Conservation (phyloP, 1,140 invertebrate genomes). For the Theocolax elegans region DNA sequence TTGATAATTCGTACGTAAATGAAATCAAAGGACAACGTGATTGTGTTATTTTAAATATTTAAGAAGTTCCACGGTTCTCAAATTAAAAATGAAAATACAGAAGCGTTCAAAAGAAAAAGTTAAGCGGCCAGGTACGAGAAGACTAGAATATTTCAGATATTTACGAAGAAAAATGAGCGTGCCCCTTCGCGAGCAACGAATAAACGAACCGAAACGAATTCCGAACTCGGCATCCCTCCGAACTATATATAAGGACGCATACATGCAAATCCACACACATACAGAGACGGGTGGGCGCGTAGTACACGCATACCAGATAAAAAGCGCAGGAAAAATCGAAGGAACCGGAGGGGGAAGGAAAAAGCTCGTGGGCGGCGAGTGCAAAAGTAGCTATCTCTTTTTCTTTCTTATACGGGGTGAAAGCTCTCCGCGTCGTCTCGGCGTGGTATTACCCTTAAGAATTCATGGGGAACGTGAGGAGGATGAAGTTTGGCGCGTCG, state of each 20-base stretch:
- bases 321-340: not conserved
- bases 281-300: too few species aligned
- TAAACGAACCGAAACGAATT: slow-evolving; percentile 9
- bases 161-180: not conserved
- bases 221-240: not conserved
- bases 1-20: too few species aligned
- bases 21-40: too few species aligned
- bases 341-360: not conserved
- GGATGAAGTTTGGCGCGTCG: slow-evolving; percentile 51
- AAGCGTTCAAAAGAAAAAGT: not conserved
- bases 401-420: not conserved
- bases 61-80: too few species aligned
- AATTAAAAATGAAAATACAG: too few species aligned
- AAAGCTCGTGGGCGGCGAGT: too few species aligned
- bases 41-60: too few species aligned
- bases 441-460: slow-evolving; percentile 58
- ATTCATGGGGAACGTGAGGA: slow-evolving; percentile 50
- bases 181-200: not conserved
- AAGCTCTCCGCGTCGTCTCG: slow-evolving; percentile 41
- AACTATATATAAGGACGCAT: not conserved
- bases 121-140: not conserved
- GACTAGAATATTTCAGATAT: not conserved
- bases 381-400: slow-evolving; percentile 7
- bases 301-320: not conserved
- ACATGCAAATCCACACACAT: not conserved